Base-by-base conservation (phyloP, 2,888 invertebrate genomes). In the Smittia aterrima region DNA sequence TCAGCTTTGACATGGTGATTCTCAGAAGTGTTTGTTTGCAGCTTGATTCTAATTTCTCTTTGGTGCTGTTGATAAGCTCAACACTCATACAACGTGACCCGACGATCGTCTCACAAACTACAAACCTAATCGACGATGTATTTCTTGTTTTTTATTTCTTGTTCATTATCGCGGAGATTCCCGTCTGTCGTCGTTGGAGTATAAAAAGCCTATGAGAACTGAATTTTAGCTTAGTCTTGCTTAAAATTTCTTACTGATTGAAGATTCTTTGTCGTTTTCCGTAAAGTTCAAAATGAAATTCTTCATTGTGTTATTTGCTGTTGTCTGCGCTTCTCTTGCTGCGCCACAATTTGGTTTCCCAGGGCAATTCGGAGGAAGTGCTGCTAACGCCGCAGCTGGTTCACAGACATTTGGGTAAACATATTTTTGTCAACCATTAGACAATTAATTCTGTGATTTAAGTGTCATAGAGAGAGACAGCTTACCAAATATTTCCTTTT, bases 301-400 rank as follows among this genome's bases (percentile, higher is more conserved):
- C 25, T 74, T 74, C 18, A 20, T 74, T 47, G 74, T 74, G 6
- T 24, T 66, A n/a, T 74, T 74, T 53, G 74, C 74, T 16, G 24
- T 74, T n/a, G 64, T 74, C 54, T 38, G 32, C 9, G 41, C 74
- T 11, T 24, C 66, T 16, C 2, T 66, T 13, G 74, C 74, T 6
- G 27, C 27, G 9, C 74, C 74, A 27, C 72, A 72, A 62, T 70
- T 70, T 24, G 58, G 58, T 6, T 41, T 41, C 68, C 41, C 41
- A 13, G 68, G 68, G 11, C 22, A 38, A 22, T 66, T 66, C 18
- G 67, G 67, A 40, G 66, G 66, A 9, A n/a, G n/a, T 9, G 62
- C 72, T 41, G 13, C 72, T n/a, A 73, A 73, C n/a, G 72, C 72
- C 7, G 72, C 22, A 13, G 72, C 72, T 6, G 22, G 40, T 7